A percentile compares a stretch with the other conserved stretches of the same genome.
Evolutionary conservation across 2,888 invertebrate genomes (phyloP).

Genomic region (Arctia plantaginis): DNA sequence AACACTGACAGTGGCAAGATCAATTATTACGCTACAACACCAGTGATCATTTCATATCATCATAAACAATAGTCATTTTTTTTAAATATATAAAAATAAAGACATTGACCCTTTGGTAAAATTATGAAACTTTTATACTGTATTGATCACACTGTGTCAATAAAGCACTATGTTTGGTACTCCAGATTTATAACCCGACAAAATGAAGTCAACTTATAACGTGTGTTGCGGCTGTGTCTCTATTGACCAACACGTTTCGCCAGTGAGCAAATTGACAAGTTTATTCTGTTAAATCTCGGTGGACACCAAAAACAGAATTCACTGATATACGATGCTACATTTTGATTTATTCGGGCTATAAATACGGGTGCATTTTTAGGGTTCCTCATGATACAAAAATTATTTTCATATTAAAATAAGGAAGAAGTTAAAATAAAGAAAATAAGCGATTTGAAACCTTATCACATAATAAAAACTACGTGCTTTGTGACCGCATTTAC

Average conservation of each 20-base stretch:
- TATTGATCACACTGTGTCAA: constrained; percentile 40
- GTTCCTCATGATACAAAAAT: constrained; percentile 44
- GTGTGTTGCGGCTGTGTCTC: constrained; percentile 59
- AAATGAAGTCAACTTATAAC: constrained; percentile 73
- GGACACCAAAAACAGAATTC: constrained; percentile 55
- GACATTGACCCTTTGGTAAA: not conserved
- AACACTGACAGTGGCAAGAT: not conserved
- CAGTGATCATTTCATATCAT: not conserved
- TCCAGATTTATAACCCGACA: constrained; percentile 73
- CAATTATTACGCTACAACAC: not conserved
- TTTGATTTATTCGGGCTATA: constrained; percentile 66
- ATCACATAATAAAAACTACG: not conserved
- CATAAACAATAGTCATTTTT: not conserved
- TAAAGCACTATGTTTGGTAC: constrained; percentile 42
- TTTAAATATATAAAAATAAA: no score
- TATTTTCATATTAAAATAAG: not conserved
- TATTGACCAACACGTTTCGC: constrained; percentile 64
- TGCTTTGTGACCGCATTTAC: not conserved
- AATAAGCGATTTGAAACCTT: constrained; percentile 1
- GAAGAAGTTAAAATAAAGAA: no score
- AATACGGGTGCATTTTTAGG: constrained; percentile 57
- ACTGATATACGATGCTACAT: constrained; percentile 45
- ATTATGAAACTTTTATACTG: constrained; percentile 26
- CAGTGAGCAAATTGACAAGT: constrained; percentile 69
- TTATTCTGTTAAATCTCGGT: constrained; percentile 68